Evolutionary conservation across 2,797 vertebrate species (phyloP), one percentile per base, ranked within the genome.

Genomic region (Lithobates pipiens): DNA sequence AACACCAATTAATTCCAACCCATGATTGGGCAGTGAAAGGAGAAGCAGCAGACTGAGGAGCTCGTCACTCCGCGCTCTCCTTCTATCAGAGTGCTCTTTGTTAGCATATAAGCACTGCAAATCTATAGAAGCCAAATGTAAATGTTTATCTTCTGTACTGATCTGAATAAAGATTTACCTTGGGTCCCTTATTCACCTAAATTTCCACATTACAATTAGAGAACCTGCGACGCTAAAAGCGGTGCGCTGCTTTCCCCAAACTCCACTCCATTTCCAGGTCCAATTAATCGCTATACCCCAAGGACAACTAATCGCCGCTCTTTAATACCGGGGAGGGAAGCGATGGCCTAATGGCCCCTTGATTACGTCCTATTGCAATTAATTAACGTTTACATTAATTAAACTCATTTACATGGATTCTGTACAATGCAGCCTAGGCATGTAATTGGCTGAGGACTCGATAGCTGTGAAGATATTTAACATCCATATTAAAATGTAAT

Each of bases 401-500:
- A 92, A 91, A 93, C 93, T 91, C 93, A 94, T 93, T 95, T 92
- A 90, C 94, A 94, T 94, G 92, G 93, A 92, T 94, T 91, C 90
- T 92, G 89, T 93, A 90, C 83, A 84, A 92, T 91, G 90, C 92
- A 94, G 89, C 93, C 91, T 21, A 7, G 88, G 90, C 91, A 90
- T 90, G 91, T 94, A 94, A 95, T 94, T 94, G 94, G 92, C 76
- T 27, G 89, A 85, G 91, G 91, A 93, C 89, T 90, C 91, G 94
- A 95, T 94, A 95, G 93, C 91, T 79, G 39, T 91, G 11, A 87
- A 89, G 91, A 90, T 94, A 93, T 92, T 94, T 94, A 94, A 93
- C 93, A 85, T 92, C 93, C 93, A 91, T 95, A 95, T 94, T 95
- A 95, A 94, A 92, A 88, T 91, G 92, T 93, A 93, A 93, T 95